phyloP scores from a whole-genome alignment of 2,888 invertebrate species.

The Noctua pronuba region DNA sequence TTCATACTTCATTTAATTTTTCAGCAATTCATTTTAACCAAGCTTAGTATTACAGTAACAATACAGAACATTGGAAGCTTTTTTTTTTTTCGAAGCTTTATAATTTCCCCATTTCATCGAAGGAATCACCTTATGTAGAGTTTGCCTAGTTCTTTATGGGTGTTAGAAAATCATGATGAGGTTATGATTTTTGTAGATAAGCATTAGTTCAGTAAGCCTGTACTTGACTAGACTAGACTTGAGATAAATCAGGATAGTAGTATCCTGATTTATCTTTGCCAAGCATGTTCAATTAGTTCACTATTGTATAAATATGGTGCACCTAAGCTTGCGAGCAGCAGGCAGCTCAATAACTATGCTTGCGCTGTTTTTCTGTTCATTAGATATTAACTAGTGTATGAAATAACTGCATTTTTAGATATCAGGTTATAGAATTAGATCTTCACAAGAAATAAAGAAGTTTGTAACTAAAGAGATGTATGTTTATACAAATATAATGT shows the following conservation, averaged over 20 bases:
- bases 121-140: background rate
- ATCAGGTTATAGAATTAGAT: background rate
- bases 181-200: constrained; percentile 1
- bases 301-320: background rate
- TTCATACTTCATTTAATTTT: too few relatives aligned
- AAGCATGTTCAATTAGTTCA: background rate
- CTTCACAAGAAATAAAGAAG: background rate
- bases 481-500: background rate
- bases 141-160: background rate
- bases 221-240: background rate
- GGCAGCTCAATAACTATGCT: background rate
- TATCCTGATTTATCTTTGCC: background rate
- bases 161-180: background rate
- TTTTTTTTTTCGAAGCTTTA: too few relatives aligned
- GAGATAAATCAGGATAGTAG: too few relatives aligned
- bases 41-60: too few relatives aligned
- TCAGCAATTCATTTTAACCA: too few relatives aligned
- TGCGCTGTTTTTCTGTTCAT: background rate
- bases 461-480: background rate
- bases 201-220: background rate
- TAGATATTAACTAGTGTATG: background rate
- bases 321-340: background rate
- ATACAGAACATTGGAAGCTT: too few relatives aligned
- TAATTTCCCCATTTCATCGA: background rate
- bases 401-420: background rate